A percentile compares a stretch with the other conserved stretches of the same genome.
These are phyloP conservation scores for Drosophila melanocephala DNA, from an alignment of 2,888 invertebrate species.

Conservation along the genomic window DNA sequence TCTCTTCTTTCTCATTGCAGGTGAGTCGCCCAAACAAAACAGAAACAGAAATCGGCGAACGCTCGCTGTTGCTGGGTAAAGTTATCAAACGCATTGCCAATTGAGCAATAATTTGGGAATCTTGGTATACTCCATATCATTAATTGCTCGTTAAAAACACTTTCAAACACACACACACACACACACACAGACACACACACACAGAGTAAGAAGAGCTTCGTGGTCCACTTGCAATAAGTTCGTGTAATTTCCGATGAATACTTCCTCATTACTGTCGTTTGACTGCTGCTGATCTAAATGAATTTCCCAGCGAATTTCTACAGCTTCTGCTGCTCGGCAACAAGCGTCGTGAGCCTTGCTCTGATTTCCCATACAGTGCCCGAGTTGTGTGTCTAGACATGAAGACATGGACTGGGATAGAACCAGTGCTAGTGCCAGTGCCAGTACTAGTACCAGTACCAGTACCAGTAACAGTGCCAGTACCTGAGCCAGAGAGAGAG, in stretches of 20 bases:
- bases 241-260: constrained; percentile 19
- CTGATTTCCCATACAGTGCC: constrained; percentile 60
- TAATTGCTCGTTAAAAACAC: not conserved
- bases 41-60: not conserved
- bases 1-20: constrained; percentile 53
- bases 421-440: not conserved
- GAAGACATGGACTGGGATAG: constrained; percentile 7
- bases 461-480: not conserved
- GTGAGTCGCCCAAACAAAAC: constrained; percentile 51
- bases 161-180: not conserved
- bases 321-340: constrained; percentile 21
- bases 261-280: constrained; percentile 43
- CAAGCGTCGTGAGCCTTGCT: constrained; percentile 48
- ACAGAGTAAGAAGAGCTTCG: not conserved
- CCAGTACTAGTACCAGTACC: not conserved
- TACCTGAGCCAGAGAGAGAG: not conserved
- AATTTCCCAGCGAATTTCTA: constrained; percentile 56
- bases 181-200: not conserved
- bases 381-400: constrained; percentile 47
- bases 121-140: not conserved
- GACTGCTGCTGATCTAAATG: constrained; percentile 15
- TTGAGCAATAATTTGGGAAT: no score
- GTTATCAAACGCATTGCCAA: not conserved
- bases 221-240: not conserved
- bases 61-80: constrained; percentile 3